phyloP scores from a whole-genome alignment of 2,888 invertebrate genomes.

The Agrotis ipsilon region DNA sequence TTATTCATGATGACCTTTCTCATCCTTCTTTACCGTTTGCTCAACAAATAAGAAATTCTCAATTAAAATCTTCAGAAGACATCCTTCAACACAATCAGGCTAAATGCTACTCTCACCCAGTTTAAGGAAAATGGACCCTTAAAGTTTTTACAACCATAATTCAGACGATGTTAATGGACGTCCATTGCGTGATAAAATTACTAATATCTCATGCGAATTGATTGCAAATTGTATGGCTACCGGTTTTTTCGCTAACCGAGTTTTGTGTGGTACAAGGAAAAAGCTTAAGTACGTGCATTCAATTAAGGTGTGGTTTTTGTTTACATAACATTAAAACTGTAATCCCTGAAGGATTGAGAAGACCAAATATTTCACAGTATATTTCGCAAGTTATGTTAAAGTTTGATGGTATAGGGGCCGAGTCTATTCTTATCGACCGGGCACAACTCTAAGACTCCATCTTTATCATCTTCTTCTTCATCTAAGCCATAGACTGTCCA shows the following conservation, averaged over 20 bases:
- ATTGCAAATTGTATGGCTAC: slow-evolving; percentile 71
- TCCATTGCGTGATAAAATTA: slow-evolving; percentile 57
- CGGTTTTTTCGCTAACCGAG: slow-evolving; percentile 64
- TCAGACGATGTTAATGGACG: slow-evolving; percentile 59
- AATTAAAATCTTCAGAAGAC: neutral
- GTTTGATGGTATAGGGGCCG: too few relatives aligned
- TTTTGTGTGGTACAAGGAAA: slow-evolving; percentile 49
- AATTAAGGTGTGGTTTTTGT: neutral
- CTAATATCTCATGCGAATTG: slow-evolving; percentile 64
- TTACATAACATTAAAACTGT: neutral
- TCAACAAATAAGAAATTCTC: neutral
- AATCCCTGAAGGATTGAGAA: too few relatives aligned
- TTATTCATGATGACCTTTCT: neutral
- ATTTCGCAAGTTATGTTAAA: too few relatives aligned
- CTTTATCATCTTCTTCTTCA: too few relatives aligned
- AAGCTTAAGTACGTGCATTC: neutral
- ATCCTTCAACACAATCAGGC: slow-evolving; percentile 5
- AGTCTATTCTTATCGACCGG: too few relatives aligned
- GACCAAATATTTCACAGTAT: too few relatives aligned
- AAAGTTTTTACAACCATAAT: slow-evolving; percentile 56
- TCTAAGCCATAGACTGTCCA: too few relatives aligned
- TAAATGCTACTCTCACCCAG: slow-evolving; percentile 44
- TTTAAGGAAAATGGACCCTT: slow-evolving; percentile 30
- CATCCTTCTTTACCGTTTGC: neutral
- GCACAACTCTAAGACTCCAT: too few relatives aligned